phyloP scores from a whole-genome alignment of 2,797 vertebrate genomes.

The Atherinosoma microstoma region DNA sequence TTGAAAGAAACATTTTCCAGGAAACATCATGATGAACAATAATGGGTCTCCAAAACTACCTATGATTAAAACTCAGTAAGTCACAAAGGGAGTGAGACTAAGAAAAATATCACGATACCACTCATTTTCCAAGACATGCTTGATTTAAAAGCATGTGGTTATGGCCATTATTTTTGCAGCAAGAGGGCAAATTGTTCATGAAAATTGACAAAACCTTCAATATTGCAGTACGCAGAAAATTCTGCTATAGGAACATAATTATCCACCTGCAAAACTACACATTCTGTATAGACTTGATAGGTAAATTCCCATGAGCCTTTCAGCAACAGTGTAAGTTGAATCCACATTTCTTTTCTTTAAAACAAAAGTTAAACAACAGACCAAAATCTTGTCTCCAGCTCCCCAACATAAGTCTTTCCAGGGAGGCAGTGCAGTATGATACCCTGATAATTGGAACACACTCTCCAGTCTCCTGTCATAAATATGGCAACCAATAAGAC shows the following conservation, averaged over 20 bases:
- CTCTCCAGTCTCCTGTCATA: conserved; percentile 15
- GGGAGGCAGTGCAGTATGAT: conserved; percentile 14
- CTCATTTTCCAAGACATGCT: neutral
- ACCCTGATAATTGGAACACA: conserved; percentile 11
- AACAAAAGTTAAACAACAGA: neutral
- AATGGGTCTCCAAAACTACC: no score
- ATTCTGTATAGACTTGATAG: neutral
- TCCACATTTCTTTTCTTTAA: neutral
- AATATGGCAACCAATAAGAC: conserved; percentile 24
- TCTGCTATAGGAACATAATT: neutral
- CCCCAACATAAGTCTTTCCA: neutral
- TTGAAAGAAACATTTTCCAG: no score
- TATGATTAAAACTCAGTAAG: neutral
- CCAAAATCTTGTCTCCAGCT: neutral
- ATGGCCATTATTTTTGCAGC: neutral
- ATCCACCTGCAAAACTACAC: neutral
- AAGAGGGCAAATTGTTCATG: neutral
- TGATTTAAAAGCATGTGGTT: neutral
- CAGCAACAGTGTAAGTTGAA: neutral
- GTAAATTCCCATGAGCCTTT: neutral
- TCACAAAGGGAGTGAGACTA: neutral
- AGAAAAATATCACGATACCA: neutral
- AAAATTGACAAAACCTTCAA: neutral
- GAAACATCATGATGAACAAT: no score
- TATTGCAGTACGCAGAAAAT: neutral